Percentiles rank a stretch among this genome's conserved stretches.
Evolutionary conservation across 2,113 vertebrate genomes (phyloP).

Genomic region (Cynoglossus semilaevis): DNA sequence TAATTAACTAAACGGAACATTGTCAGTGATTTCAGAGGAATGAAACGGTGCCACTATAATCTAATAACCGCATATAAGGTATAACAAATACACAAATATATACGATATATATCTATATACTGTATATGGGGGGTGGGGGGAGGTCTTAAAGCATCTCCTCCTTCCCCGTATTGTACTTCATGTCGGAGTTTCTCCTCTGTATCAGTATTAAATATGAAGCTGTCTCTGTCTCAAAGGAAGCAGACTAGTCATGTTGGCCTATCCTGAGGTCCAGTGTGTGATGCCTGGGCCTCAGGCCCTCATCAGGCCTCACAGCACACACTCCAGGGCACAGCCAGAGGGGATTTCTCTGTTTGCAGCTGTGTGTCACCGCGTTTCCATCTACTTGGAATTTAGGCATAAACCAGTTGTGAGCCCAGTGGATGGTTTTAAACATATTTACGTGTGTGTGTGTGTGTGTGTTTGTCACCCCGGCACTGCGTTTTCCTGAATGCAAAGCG

Average conservation of each 20-base stretch:
- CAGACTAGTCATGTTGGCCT: conserved; percentile 53
- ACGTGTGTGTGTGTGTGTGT: conserved; percentile 39
- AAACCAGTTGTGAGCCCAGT: conserved; percentile 2
- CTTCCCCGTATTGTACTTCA: conserved; percentile 31
- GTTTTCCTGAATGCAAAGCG: conserved; percentile 30
- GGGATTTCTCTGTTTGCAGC: conserved; percentile 54
- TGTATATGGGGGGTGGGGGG: too few species aligned
- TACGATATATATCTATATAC: too few species aligned
- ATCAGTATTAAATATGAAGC: conserved; percentile 69
- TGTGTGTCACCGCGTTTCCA: conserved; percentile 31
- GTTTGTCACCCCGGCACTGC: conserved; percentile 18
- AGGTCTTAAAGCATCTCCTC: too few species aligned
- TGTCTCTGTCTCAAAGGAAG: conserved; percentile 54
- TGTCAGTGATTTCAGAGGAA: too few species aligned
- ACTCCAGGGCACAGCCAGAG: conserved; percentile 66
- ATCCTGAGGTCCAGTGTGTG: conserved; percentile 61
- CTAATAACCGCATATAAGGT: too few species aligned
- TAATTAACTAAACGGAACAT: too few species aligned
- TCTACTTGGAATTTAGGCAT: conserved; percentile 26
- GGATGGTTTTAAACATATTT: conserved; percentile 21
- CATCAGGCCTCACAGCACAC: conserved; percentile 57
- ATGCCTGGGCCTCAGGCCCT: conserved; percentile 57
- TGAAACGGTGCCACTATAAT: too few species aligned
- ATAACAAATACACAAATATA: too few species aligned
- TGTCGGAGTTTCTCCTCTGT: conserved; percentile 46